These are phyloP conservation scores for Acanthurus tractus DNA, from an alignment of 2,797 vertebrate genomes.

Conservation along the genomic window DNA sequence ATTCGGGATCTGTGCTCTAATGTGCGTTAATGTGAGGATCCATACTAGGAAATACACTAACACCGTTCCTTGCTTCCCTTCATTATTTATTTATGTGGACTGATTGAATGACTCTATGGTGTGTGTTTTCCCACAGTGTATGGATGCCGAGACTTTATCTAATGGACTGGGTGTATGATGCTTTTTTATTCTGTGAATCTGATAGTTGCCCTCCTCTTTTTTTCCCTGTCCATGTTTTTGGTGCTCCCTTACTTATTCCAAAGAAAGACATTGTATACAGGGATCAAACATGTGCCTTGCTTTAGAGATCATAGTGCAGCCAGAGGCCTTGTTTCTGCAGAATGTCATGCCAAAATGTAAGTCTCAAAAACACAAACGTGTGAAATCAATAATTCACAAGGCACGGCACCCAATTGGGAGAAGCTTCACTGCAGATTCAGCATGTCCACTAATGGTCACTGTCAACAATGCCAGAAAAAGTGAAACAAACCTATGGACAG, in stretches of 20 bases:
- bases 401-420: not conserved
- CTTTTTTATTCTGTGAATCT: constrained; percentile 11
- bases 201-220: not conserved
- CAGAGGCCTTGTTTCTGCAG: not conserved
- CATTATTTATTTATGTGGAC: constrained; percentile 47
- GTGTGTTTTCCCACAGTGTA: constrained; percentile 22
- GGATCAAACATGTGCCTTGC: not conserved
- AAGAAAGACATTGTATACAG: not conserved
- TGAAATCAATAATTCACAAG: not conserved
- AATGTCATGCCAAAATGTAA: not conserved
- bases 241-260: not conserved
- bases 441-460: not conserved
- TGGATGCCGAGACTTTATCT: constrained; percentile 28
- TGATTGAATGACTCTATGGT: constrained; percentile 32
- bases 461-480: not conserved
- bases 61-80: not conserved
- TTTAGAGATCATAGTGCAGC: not conserved
- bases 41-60: constrained; percentile 12
- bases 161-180: constrained; percentile 7
- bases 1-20: not conserved
- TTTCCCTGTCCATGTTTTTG: not conserved
- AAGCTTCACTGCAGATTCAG: not conserved
- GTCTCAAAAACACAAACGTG: not conserved
- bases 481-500: not conserved
- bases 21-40: not conserved